These are phyloP conservation scores for Serinus canaria DNA, from an alignment of 2,113 vertebrate genomes.

Conservation along the genomic window DNA sequence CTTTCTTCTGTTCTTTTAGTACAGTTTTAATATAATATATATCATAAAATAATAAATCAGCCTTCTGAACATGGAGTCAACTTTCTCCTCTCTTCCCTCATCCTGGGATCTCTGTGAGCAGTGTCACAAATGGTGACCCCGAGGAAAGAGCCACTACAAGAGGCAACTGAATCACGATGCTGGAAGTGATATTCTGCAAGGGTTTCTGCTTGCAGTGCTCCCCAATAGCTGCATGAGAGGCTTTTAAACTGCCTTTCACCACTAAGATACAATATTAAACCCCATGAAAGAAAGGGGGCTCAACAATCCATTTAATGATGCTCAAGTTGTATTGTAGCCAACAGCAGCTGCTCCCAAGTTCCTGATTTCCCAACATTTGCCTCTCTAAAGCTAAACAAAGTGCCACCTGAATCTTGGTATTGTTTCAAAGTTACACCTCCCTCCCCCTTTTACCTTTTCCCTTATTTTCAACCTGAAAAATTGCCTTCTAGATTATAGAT, in stretches of 20 bases:
- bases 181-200: neutral
- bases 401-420: neutral
- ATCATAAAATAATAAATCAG: too few species aligned
- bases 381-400: neutral
- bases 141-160: too few species aligned
- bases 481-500: neutral
- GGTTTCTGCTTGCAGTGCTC: neutral
- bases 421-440: neutral
- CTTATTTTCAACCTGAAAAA: neutral
- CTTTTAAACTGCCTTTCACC: neutral
- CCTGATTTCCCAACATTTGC: neutral
- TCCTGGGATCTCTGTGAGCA: too few species aligned
- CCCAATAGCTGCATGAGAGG: neutral
- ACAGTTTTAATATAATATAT: too few species aligned
- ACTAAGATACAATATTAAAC: neutral
- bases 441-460: accelerated
- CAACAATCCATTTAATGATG: neutral
- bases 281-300: neutral
- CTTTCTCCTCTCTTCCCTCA: too few species aligned
- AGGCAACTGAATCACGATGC: neutral
- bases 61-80: too few species aligned
- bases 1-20: too few species aligned
- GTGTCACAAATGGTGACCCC: too few species aligned
- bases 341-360: neutral
- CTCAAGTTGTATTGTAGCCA: neutral